Conservation (phyloP, 2,113 vertebrate species). For the Pandion haliaetus region DNA sequence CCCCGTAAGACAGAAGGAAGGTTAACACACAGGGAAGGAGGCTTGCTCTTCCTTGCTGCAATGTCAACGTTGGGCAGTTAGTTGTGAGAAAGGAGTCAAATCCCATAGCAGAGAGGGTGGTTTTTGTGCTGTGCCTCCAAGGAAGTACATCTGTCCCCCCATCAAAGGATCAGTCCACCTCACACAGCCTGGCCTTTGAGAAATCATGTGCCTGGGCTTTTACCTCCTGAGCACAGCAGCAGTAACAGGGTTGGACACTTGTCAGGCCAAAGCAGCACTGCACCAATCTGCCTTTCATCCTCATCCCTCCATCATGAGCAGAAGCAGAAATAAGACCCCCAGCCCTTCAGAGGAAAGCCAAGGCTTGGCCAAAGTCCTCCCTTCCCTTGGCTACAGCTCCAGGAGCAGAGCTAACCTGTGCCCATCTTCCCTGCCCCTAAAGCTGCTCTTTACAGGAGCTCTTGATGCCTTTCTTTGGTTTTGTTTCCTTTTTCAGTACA, state of each 20-base stretch:
- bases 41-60: background rate
- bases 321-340: background rate
- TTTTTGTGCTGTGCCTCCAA: background rate
- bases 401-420: background rate
- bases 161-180: background rate
- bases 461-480: background rate
- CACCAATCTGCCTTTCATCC: background rate
- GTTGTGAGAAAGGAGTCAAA: background rate
- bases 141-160: background rate
- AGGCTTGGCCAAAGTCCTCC: background rate
- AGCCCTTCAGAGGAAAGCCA: background rate
- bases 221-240: background rate
- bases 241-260: background rate
- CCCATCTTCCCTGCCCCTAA: background rate
- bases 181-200: background rate
- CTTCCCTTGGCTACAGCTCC: background rate
- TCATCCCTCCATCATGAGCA: background rate
- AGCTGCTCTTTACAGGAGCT: background rate
- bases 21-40: background rate
- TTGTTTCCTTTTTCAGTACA: constrained; percentile 68
- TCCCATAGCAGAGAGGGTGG: background rate
- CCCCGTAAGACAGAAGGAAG: background rate
- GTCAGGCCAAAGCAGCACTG: background rate
- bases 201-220: background rate
- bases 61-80: background rate